Evolutionary conservation across 2,888 invertebrate species (phyloP).

Genomic region (Coelinius sp.): DNA sequence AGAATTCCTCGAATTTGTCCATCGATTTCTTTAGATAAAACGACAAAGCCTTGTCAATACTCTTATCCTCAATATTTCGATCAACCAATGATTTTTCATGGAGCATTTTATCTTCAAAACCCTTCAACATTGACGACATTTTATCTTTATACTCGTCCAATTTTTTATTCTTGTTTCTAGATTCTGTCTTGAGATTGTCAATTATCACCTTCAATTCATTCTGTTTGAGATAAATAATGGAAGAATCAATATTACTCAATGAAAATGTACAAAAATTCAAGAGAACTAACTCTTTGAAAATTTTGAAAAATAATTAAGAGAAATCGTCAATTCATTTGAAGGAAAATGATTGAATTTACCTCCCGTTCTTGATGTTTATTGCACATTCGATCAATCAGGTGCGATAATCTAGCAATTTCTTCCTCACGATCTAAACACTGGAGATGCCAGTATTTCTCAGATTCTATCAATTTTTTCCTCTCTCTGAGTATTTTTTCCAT

Average conservation of each 20-base stretch:
- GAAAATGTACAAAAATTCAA: not conserved
- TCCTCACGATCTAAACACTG: slow-evolving; percentile 56
- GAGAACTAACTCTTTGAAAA: not conserved
- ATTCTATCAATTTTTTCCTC: slow-evolving; percentile 48
- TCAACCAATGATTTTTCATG: slow-evolving; percentile 13
- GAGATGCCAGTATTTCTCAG: slow-evolving; percentile 50
- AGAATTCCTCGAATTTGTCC: slow-evolving; percentile 20
- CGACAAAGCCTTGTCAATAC: slow-evolving; percentile 19
- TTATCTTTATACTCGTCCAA: slow-evolving; percentile 18
- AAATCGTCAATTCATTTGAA: not conserved
- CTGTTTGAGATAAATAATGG: not conserved
- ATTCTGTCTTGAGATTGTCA: slow-evolving; percentile 10
- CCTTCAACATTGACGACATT: slow-evolving; percentile 19
- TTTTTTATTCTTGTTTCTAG: slow-evolving; percentile 13
- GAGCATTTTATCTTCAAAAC: slow-evolving; percentile 1
- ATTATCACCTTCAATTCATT: slow-evolving; percentile 6
- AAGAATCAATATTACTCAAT: not conserved
- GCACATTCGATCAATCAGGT: slow-evolving; percentile 47
- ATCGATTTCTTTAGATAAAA: slow-evolving; percentile 10
- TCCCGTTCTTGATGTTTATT: slow-evolving; percentile 14
- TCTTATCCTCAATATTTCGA: not conserved
- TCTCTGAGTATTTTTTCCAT: slow-evolving; percentile 49
- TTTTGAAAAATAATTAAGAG: not conserved
- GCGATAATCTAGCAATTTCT: slow-evolving; percentile 57
- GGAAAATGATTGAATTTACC: not conserved